A percentile compares a stretch with the other conserved stretches of the same genome.
phyloP scores from a whole-genome alignment of 2,888 invertebrate genomes.

The Oxyscelio sp. region DNA sequence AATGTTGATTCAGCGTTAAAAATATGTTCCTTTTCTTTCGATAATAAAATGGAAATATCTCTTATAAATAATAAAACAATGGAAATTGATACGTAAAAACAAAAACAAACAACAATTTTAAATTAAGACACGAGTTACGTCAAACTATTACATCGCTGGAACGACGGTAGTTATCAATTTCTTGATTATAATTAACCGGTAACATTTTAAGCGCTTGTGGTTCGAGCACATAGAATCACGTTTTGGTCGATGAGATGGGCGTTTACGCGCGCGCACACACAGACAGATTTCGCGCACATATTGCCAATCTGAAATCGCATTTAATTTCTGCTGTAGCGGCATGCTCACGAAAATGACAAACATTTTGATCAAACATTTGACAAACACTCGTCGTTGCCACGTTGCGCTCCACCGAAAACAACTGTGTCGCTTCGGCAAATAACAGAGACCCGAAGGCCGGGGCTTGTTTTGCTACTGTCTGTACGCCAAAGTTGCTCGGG shows the following conservation, averaged over 20 bases:
- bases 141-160: conserved; percentile 16
- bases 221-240: conserved; percentile 61
- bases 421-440: conserved; percentile 83
- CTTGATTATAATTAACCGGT: conserved; percentile 72
- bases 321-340: conserved; percentile 83
- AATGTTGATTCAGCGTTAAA: too few species aligned
- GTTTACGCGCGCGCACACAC: conserved; percentile 59
- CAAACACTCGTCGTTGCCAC: conserved; percentile 84
- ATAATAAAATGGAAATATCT: too few species aligned
- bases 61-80: too few species aligned
- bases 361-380: conserved; percentile 88
- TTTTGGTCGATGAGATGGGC: conserved; percentile 70
- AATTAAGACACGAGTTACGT: conserved; percentile 20
- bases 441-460: conserved; percentile 77
- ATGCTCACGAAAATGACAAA: conserved; percentile 84
- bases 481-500: conserved; percentile 82
- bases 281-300: conserved; percentile 63
- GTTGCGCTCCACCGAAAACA: conserved; percentile 79
- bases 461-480: conserved; percentile 85
- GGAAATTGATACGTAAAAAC: too few species aligned
- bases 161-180: conserved; percentile 53
- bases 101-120: background rate
- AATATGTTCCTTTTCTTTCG: too few species aligned
- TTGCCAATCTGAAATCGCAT: conserved; percentile 83
- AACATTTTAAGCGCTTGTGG: conserved; percentile 66